Conservation (phyloP, 1,140 invertebrate species). For the Achroia grisella region DNA sequence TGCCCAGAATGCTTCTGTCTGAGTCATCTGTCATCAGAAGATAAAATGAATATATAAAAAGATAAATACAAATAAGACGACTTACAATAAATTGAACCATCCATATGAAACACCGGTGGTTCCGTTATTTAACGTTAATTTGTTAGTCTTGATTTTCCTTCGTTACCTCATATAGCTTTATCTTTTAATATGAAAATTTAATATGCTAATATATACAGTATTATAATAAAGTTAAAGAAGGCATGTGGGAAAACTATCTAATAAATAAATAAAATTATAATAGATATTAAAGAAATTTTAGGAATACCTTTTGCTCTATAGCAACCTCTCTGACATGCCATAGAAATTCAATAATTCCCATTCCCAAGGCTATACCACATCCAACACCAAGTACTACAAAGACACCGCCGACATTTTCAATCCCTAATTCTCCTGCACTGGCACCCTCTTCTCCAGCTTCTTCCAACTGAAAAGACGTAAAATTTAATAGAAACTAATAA, state of each 20-base stretch:
- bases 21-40: conserved; percentile 77
- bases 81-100: too few relatives aligned
- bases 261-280: too few relatives aligned
- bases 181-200: too few relatives aligned
- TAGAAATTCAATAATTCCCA: conserved; percentile 85
- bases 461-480: conserved; percentile 26
- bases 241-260: too few relatives aligned
- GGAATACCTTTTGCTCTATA: conserved; percentile 82
- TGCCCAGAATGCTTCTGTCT: conserved; percentile 75
- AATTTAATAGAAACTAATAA: background rate
- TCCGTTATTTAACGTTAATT: too few relatives aligned
- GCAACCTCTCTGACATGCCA: conserved; percentile 88
- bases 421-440: conserved; percentile 76
- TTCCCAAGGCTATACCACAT: conserved; percentile 76
- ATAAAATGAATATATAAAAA: too few relatives aligned
- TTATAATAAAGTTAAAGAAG: too few relatives aligned
- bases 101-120: too few relatives aligned
- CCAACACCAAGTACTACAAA: conserved; percentile 89
- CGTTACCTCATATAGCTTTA: too few relatives aligned
- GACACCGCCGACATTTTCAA: conserved; percentile 92
- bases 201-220: too few relatives aligned
- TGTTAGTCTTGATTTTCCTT: too few relatives aligned
- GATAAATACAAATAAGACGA: conserved; percentile 3
- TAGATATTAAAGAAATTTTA: too few relatives aligned
- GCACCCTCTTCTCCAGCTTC: conserved; percentile 49